phyloP scores from a whole-genome alignment of 2,888 invertebrate species.

The Drosophila formosana region DNA sequence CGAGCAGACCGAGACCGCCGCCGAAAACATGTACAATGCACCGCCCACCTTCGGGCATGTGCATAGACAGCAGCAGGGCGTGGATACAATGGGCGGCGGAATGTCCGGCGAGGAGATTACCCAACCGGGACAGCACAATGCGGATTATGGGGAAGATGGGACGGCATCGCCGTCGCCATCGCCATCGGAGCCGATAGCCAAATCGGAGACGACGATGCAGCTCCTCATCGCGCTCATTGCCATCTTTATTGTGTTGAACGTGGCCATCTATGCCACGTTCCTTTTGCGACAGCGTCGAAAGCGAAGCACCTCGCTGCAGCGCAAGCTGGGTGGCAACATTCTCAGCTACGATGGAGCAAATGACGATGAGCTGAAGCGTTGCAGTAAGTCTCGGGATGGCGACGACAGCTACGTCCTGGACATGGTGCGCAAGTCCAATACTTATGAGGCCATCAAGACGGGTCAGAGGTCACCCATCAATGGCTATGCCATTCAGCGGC shows the following conservation, averaged over 20 bases:
- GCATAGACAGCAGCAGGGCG: conserved; percentile 48
- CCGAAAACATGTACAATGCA: conserved; percentile 84
- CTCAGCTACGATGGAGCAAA: conserved; percentile 84
- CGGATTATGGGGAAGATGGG: conserved; percentile 40
- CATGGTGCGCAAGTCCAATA: conserved; percentile 83
- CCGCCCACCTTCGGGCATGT: conserved; percentile 83
- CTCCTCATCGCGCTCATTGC: conserved; percentile 89
- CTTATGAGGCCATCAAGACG: conserved; percentile 83
- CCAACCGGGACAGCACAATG: conserved; percentile 21
- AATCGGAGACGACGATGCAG: conserved; percentile 88
- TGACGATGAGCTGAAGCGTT: conserved; percentile 84
- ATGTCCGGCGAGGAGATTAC: conserved; percentile 41
- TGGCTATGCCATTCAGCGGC: conserved; percentile 89
- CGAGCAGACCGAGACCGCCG: conserved; percentile 65
- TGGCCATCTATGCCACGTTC: conserved; percentile 85
- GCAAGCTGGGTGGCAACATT: conserved; percentile 83
- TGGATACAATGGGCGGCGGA: conserved; percentile 9
- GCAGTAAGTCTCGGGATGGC: conserved; percentile 81
- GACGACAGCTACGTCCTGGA: conserved; percentile 85
- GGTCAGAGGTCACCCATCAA: conserved; percentile 85
- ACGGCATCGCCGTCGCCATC: conserved; percentile 18
- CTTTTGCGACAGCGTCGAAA: conserved; percentile 82
- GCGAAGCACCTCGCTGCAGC: conserved; percentile 68
- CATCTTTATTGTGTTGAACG: conserved; percentile 90
- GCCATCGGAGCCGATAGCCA: conserved; percentile 85